phyloP scores from a whole-genome alignment of 2,888 invertebrate species.

The Automeris io region DNA sequence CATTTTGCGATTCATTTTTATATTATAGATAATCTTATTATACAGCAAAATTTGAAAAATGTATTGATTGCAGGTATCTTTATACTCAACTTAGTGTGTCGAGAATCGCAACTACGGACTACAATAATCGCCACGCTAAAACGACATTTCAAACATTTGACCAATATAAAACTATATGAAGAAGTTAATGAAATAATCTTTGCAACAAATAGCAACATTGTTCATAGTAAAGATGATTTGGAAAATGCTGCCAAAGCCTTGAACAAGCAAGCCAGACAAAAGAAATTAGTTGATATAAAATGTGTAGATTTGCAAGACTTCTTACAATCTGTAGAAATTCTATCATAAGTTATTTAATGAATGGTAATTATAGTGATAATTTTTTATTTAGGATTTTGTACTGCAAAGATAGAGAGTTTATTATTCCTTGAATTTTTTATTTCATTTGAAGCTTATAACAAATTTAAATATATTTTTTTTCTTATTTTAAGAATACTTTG shows the following conservation, averaged over 20 bases:
- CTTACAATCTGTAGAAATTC: conserved; percentile 47
- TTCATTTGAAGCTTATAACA: no score
- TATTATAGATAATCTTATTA: no score
- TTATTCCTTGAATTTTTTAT: no score
- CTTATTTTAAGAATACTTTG: no score
- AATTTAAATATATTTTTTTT: no score
- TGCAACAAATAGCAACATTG: conserved; percentile 66
- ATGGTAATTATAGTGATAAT: neutral
- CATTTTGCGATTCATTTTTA: no score
- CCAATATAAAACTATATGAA: conserved; percentile 83
- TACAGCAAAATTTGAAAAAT: no score
- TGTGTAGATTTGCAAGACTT: conserved; percentile 77
- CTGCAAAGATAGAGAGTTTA: no score
- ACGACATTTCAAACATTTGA: conserved; percentile 81
- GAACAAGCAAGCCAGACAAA: conserved; percentile 73
- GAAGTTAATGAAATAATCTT: conserved; percentile 92
- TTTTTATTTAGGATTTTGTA: neutral
- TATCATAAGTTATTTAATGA: conserved; percentile 28
- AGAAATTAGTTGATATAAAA: conserved; percentile 67
- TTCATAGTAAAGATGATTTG: conserved; percentile 60
- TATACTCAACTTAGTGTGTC: conserved; percentile 90
- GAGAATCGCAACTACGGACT: conserved; percentile 82
- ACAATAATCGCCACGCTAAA: conserved; percentile 79
- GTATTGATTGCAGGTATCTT: conserved; percentile 87
- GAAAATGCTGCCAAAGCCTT: conserved; percentile 67